phyloP scores from a whole-genome alignment of 2,797 vertebrate genomes.

The Lagodon rhomboides region DNA sequence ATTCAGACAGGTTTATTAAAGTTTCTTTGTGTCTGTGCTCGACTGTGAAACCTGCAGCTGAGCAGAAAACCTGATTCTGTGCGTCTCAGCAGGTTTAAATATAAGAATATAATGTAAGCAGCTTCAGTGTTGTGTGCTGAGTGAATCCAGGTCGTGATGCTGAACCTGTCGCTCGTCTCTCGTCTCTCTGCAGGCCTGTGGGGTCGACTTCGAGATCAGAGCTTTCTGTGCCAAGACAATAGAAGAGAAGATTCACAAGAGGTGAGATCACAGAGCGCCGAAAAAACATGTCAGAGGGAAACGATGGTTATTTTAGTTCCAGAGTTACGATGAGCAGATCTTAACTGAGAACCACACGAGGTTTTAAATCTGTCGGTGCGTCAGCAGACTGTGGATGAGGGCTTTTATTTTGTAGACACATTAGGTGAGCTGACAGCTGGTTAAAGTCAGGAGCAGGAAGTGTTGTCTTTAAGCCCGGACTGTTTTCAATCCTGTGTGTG shows the following conservation, averaged over 20 bases:
- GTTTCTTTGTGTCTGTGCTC: background rate
- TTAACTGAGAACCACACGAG: background rate
- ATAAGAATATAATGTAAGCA: background rate
- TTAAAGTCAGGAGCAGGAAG: too few species aligned
- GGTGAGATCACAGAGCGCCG: conserved; percentile 64
- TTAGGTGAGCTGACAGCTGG: too few species aligned
- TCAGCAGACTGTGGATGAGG: background rate
- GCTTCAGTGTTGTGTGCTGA: background rate
- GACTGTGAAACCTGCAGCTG: background rate
- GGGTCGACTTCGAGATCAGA: conserved; percentile 87
- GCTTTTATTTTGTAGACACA: background rate
- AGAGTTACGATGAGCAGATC: background rate
- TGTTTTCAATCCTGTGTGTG: too few species aligned
- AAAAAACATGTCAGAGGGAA: background rate
- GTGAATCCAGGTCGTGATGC: background rate
- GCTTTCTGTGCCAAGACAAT: conserved; percentile 90
- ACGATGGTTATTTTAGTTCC: background rate
- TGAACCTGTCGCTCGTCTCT: background rate
- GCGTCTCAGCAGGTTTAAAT: background rate
- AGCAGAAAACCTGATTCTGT: background rate
- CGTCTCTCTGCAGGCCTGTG: conserved; percentile 87
- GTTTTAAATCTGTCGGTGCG: background rate
- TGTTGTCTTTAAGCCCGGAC: background rate
- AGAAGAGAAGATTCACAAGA: conserved; percentile 88
- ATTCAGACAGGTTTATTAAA: background rate